A percentile compares a stretch with the other conserved stretches of the same genome.
Conservation (phyloP, 2,888 invertebrate species). For the Leucozona laternaria region DNA sequence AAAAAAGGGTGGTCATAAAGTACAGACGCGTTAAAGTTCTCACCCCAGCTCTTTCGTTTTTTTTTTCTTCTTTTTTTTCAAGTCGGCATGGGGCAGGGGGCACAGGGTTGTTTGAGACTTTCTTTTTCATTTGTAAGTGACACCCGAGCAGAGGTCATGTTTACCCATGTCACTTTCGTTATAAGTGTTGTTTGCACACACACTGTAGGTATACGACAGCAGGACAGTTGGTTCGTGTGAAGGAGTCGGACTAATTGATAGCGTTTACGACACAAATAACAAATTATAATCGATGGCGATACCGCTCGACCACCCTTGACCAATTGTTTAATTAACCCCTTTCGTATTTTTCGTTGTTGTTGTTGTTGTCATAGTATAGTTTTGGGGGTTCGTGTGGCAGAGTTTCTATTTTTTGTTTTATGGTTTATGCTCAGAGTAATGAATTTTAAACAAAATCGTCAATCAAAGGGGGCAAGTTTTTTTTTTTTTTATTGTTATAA, state of each 20-base stretch:
- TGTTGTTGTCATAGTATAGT: background rate
- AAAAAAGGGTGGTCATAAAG: constrained; percentile 53
- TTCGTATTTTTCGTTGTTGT: constrained; percentile 29
- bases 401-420: constrained; percentile 37
- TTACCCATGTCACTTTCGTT: constrained; percentile 72
- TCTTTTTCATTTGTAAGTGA: constrained; percentile 69
- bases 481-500: constrained; percentile 26
- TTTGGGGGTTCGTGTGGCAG: constrained; percentile 46
- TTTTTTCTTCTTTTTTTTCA: constrained; percentile 10
- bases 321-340: constrained; percentile 75
- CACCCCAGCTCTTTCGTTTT: constrained; percentile 24
- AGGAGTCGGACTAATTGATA: constrained; percentile 71
- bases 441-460: constrained; percentile 56
- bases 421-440: constrained; percentile 47
- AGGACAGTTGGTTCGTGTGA: constrained; percentile 42
- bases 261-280: constrained; percentile 72
- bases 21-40: constrained; percentile 57
- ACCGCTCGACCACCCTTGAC: constrained; percentile 57
- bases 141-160: constrained; percentile 70
- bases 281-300: constrained; percentile 67
- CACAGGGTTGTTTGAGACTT: constrained; percentile 16
- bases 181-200: constrained; percentile 72
- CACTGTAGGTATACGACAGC: constrained; percentile 12
- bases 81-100: background rate
- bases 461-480: constrained; percentile 21